Evolutionary conservation across 2,113 vertebrate species (phyloP).

Genomic region (Semicossyphus pulcher): DNA sequence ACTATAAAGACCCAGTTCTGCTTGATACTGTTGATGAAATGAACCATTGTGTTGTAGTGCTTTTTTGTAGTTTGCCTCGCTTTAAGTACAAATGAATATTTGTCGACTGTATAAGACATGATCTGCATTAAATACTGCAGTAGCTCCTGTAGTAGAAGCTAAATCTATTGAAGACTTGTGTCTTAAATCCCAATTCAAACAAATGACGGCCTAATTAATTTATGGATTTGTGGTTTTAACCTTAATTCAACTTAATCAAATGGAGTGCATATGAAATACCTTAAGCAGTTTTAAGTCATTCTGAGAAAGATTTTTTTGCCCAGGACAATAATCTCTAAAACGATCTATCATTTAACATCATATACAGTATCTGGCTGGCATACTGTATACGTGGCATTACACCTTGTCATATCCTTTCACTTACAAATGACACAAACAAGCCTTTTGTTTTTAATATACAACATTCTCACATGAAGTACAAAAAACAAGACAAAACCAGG

Average conservation of each 20-base stretch:
- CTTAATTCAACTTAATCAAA: slow-evolving; percentile 12
- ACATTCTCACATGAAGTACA: not conserved
- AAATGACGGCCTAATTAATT: not conserved
- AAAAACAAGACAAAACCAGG: slow-evolving; percentile 24
- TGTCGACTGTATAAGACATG: not conserved
- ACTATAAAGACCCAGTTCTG: not conserved
- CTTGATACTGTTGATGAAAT: slow-evolving; percentile 3
- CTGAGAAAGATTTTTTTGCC: slow-evolving; percentile 9
- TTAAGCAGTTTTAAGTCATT: not conserved
- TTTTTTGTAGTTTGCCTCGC: not conserved
- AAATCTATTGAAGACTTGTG: not conserved
- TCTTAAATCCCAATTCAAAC: slow-evolving; percentile 14
- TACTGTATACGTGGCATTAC: slow-evolving; percentile 36
- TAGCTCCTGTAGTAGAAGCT: not conserved
- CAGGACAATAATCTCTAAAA: slow-evolving; percentile 26
- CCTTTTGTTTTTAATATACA: not conserved
- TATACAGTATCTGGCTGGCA: slow-evolving; percentile 11
- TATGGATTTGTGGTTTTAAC: slow-evolving; percentile 15
- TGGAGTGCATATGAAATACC: not conserved
- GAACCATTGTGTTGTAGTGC: not conserved
- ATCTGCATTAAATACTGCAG: not conserved
- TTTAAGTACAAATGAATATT: not conserved
- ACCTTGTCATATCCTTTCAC: slow-evolving; percentile 34
- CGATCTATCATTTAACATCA: slow-evolving; percentile 26
- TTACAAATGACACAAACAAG: slow-evolving; percentile 18